Percentiles rank a stretch among this genome's conserved stretches.
Conservation (phyloP, 2,113 vertebrate genomes). For the Platysteira castanea region DNA sequence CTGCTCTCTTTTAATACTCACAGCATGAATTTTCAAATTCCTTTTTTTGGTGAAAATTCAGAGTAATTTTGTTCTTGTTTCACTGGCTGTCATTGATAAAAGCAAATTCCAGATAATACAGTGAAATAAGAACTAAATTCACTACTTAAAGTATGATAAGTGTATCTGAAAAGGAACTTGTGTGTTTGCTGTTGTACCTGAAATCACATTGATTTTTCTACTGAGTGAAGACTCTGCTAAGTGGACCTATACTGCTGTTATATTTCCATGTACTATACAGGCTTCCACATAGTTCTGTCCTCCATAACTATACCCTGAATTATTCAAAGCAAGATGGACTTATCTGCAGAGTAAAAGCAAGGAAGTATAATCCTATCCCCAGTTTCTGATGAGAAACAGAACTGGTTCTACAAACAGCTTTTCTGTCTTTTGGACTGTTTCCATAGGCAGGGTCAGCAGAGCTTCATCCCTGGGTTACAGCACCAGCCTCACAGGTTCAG, state of each 20-base stretch:
- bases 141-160: background rate
- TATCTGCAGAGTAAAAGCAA: background rate
- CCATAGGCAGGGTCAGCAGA: background rate
- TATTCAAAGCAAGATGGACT: background rate
- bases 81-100: background rate
- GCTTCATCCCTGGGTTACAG: background rate
- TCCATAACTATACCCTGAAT: background rate
- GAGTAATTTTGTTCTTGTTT: background rate
- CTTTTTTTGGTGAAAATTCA: background rate
- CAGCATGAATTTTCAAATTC: background rate
- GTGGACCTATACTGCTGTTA: background rate
- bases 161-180: background rate
- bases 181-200: background rate
- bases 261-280: background rate
- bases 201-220: background rate
- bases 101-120: background rate
- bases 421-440: background rate
- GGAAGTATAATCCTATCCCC: background rate
- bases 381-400: background rate
- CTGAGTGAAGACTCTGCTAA: background rate
- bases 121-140: background rate
- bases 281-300: background rate
- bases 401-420: background rate
- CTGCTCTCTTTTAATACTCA: background rate
- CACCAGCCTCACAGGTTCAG: background rate